These are phyloP conservation scores for Drosophila lini DNA, from an alignment of 1,140 invertebrate species.

Conservation along the genomic window DNA sequence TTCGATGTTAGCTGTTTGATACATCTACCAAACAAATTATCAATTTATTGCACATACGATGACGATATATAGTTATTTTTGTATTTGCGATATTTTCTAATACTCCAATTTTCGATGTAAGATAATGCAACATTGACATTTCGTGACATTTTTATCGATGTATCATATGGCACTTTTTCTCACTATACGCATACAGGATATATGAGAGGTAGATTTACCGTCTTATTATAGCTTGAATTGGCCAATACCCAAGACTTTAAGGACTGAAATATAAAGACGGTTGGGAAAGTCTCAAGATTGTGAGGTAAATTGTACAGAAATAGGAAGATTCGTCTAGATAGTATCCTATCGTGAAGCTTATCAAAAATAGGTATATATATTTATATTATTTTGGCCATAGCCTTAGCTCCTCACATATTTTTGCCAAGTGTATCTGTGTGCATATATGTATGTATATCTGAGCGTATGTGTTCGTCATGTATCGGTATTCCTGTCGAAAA, in stretches of 20 bases:
- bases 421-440: conserved; percentile 2
- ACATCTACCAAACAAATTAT: no score
- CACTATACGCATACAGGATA: no score
- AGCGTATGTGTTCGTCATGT: conserved; percentile 6
- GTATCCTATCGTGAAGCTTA: neutral
- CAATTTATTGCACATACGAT: no score
- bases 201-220: no score
- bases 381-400: neutral
- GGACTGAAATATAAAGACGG: neutral
- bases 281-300: neutral
- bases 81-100: no score
- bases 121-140: no score
- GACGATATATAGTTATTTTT: no score
- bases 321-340: neutral
- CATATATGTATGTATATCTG: neutral
- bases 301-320: neutral
- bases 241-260: neutral
- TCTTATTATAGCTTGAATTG: neutral
- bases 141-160: no score
- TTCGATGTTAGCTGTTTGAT: no score
- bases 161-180: no score
- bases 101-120: no score
- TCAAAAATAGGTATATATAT: neutral
- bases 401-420: neutral
- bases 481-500: conserved; percentile 11